Conservation (phyloP, 2,888 invertebrate species). For the Torymus aiolomorphi region DNA sequence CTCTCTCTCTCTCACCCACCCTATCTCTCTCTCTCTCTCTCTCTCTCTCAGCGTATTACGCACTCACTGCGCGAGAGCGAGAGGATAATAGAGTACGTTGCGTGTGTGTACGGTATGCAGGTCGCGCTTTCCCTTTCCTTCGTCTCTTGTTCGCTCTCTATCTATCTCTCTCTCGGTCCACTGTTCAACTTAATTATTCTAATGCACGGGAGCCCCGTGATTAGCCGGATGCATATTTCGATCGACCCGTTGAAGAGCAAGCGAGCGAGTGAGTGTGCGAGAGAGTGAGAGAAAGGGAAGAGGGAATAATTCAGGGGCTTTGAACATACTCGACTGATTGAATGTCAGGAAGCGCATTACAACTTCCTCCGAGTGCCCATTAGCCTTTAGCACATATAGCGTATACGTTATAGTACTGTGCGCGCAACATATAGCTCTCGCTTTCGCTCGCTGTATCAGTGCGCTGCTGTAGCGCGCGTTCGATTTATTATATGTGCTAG, state of each 20-base stretch:
- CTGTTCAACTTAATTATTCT: conserved; percentile 55
- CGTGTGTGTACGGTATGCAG: neutral
- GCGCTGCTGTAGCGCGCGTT: neutral
- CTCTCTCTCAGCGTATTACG: neutral
- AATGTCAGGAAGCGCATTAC: conserved; percentile 47
- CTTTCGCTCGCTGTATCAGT: neutral
- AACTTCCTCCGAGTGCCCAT: conserved; percentile 25
- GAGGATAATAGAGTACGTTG: too few species aligned
- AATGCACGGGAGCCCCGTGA: conserved; percentile 43
- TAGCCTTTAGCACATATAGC: neutral
- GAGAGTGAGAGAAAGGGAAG: neutral
- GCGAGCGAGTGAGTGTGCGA: neutral
- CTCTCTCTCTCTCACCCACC: too few species aligned
- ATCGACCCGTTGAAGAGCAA: conserved; percentile 11
- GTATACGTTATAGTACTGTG: too few species aligned
- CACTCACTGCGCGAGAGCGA: too few species aligned
- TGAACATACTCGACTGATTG: conserved; percentile 47
- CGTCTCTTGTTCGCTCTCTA: neutral
- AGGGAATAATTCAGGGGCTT: conserved; percentile 46
- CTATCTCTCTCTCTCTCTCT: too few species aligned
- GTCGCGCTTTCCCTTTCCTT: conserved; percentile 21
- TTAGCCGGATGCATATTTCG: conserved; percentile 47
- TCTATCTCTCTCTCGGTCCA: neutral
- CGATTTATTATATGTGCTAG: too few species aligned
- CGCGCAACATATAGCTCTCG: too few species aligned